phyloP scores from a whole-genome alignment of 2,113 vertebrate species.

The Datnioides undecimradiatus region DNA sequence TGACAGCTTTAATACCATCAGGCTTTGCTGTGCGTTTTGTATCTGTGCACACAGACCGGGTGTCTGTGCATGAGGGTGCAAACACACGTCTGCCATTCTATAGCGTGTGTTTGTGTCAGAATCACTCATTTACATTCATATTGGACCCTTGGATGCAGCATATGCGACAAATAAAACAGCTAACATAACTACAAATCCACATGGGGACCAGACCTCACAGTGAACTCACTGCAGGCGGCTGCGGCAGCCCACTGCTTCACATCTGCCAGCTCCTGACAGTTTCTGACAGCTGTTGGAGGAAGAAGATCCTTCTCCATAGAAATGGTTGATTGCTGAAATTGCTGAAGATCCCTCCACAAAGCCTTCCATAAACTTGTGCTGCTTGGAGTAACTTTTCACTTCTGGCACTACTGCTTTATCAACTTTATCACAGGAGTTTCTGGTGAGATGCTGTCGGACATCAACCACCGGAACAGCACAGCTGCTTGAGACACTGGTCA shows the following conservation, averaged over 20 bases:
- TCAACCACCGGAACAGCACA: neutral
- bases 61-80: neutral
- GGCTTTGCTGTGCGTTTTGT: conserved; percentile 4
- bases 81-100: neutral
- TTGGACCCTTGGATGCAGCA: neutral
- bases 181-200: too few species aligned
- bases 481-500: neutral
- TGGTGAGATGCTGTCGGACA: conserved; percentile 8
- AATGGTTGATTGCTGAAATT: conserved; percentile 1
- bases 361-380: neutral
- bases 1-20: conserved; percentile 28
- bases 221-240: too few species aligned
- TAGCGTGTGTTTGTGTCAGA: neutral
- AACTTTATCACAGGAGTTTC: neutral
- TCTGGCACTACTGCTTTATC: neutral
- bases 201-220: too few species aligned
- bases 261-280: neutral
- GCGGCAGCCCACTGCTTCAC: neutral
- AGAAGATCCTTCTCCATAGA: neutral
- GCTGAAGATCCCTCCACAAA: conserved; percentile 9
- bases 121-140: neutral
- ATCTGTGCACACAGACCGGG: neutral
- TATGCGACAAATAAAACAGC: neutral
- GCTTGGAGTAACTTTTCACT: neutral
- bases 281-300: neutral